Conservation (phyloP, 2,113 vertebrate species). For the Sinocyclocheilus maitianheensis region DNA sequence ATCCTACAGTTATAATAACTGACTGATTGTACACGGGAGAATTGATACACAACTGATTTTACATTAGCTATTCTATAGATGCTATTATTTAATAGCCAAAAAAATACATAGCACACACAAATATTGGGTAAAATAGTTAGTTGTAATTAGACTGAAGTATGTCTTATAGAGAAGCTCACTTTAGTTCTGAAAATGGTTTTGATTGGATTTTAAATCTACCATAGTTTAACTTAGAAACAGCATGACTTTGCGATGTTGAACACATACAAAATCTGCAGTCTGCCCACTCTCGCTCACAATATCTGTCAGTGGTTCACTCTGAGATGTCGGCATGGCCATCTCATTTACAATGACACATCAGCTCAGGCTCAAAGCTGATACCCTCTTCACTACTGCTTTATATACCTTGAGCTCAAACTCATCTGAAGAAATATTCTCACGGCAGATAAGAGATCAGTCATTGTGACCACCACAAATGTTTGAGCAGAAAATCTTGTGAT, state of each 20-base stretch:
- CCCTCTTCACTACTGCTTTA: neutral
- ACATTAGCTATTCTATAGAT: neutral
- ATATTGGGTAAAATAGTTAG: neutral
- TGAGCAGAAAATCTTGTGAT: neutral
- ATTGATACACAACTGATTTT: neutral
- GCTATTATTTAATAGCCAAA: neutral
- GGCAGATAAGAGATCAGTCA: conserved; percentile 5
- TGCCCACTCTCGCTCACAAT: neutral
- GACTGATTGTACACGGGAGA: neutral
- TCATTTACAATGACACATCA: conserved; percentile 24
- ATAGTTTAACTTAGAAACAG: neutral
- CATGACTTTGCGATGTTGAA: neutral
- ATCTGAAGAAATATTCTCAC: neutral
- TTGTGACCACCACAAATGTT: neutral
- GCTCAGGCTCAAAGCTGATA: conserved; percentile 17
- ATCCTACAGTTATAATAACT: neutral
- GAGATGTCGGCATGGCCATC: neutral
- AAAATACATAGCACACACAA: neutral
- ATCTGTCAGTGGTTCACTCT: conserved; percentile 1
- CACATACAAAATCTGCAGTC: conserved; percentile 9
- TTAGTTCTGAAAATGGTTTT: neutral
- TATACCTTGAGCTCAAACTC: neutral
- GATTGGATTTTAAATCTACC: neutral
- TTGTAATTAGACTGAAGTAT: neutral
- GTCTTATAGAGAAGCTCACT: neutral